These are phyloP conservation scores for Camelus bactrianus DNA, from an alignment of 2,113 vertebrate species.

Conservation along the genomic window DNA sequence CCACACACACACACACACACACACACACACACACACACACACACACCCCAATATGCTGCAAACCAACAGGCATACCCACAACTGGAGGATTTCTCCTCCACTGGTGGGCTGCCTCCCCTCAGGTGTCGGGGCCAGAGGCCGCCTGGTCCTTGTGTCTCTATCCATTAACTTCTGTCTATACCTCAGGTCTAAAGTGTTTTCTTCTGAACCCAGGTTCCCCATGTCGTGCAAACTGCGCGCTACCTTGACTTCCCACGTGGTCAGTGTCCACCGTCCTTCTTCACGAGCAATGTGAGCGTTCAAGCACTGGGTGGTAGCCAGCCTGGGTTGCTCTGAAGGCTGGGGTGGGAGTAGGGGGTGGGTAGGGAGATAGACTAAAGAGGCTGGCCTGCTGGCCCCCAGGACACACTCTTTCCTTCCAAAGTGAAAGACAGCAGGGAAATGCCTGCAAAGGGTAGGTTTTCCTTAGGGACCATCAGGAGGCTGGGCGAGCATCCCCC, in stretches of 20 bases:
- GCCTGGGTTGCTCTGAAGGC: constrained; percentile 43
- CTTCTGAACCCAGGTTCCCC: constrained; percentile 48
- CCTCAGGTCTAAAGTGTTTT: constrained; percentile 56
- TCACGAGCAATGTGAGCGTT: not conserved
- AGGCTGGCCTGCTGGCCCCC: not conserved
- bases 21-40: fast-evolving
- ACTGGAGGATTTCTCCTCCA: constrained; percentile 84
- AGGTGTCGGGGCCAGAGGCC: constrained; percentile 86
- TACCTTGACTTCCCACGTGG: constrained; percentile 30
- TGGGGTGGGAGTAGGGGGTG: not conserved
- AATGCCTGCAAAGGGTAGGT: constrained; percentile 7
- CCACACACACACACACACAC: not conserved
- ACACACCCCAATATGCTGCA: constrained; percentile 38
- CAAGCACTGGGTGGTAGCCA: constrained; percentile 50
- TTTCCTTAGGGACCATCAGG: not conserved
- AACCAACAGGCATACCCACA: constrained; percentile 87
- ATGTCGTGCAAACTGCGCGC: not conserved
- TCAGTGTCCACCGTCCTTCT: constrained; percentile 57
- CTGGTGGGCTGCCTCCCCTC: constrained; percentile 81
- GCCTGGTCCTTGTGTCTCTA: constrained; percentile 66
- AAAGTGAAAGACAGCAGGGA: not conserved
- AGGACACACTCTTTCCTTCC: not conserved
- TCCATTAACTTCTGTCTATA: not conserved
- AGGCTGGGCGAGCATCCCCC: not conserved
- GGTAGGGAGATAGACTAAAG: not conserved